phyloP scores from a whole-genome alignment of 2,888 invertebrate species.

The Cylloceria caligata region DNA sequence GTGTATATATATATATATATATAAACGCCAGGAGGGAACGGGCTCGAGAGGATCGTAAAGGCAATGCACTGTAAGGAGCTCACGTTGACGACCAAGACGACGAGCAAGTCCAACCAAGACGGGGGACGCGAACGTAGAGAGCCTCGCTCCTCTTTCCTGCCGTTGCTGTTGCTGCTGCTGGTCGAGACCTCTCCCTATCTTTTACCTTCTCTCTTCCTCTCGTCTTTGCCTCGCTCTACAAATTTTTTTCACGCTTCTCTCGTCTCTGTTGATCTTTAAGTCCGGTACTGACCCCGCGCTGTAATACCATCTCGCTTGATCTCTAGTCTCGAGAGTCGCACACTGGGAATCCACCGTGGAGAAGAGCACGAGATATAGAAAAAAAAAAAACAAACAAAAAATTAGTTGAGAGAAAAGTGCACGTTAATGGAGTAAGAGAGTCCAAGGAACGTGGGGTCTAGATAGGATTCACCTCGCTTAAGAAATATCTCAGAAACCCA shows the following conservation, averaged over 20 bases:
- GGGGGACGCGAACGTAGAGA: constrained; percentile 53
- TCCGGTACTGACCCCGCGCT: constrained; percentile 47
- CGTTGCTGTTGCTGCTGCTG: constrained; percentile 36
- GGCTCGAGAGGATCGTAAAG: constrained; percentile 80
- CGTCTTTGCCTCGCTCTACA: constrained; percentile 54
- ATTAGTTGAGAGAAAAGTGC: background rate
- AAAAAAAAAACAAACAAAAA: constrained; percentile 33
- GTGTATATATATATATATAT: constrained; percentile 20
- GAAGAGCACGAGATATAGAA: constrained; percentile 29
- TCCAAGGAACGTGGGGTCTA: background rate
- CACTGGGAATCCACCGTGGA: constrained; percentile 24
- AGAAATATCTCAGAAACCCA: background rate
- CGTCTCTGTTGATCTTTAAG: constrained; percentile 61
- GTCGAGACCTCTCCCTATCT: constrained; percentile 50
- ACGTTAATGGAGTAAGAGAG: constrained; percentile 5
- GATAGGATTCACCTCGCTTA: background rate
- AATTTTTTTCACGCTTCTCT: constrained; percentile 36
- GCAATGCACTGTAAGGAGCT: constrained; percentile 85
- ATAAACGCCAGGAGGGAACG: constrained; percentile 36
- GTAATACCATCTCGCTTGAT: constrained; percentile 57
- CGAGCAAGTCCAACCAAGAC: constrained; percentile 64
- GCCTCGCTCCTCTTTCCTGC: constrained; percentile 62
- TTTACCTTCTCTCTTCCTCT: constrained; percentile 62
- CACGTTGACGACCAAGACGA: constrained; percentile 77
- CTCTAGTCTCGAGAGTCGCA: constrained; percentile 51